Percentiles rank a stretch among this genome's conserved stretches.
phyloP scores from a whole-genome alignment of 2,113 vertebrate species.

The Rhadina sibilatrix region DNA sequence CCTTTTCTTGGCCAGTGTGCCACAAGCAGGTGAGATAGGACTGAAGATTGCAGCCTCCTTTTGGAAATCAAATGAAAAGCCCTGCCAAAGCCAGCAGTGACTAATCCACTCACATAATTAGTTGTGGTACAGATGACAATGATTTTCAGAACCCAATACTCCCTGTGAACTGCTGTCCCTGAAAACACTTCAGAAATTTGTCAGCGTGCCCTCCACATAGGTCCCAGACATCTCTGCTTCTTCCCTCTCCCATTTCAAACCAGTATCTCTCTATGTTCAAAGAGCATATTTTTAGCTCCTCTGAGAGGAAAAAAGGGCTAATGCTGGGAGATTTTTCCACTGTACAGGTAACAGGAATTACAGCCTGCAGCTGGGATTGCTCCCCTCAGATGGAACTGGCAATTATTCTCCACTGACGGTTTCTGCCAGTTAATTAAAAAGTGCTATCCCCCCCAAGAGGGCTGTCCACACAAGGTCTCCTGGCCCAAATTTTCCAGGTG shows the following conservation, averaged over 20 bases:
- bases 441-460: rapidly evolving
- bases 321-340: not conserved
- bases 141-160: not conserved
- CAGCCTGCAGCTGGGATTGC: not conserved
- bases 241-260: not conserved
- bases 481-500: not conserved
- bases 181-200: not conserved
- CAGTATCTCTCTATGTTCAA: not conserved
- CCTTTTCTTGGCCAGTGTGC: not conserved
- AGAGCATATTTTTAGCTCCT: not conserved
- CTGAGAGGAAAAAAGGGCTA: not conserved
- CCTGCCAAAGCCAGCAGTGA: not conserved
- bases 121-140: not conserved
- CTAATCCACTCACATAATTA: constrained; percentile 26
- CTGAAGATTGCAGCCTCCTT: not conserved
- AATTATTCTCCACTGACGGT: rapidly evolving
- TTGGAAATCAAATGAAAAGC: not conserved
- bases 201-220: not conserved
- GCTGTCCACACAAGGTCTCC: not conserved
- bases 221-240: not conserved
- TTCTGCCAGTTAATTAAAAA: constrained; percentile 15
- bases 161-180: not conserved
- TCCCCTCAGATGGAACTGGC: not conserved
- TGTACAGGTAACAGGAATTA: not conserved
- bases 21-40: not conserved